Base-by-base conservation (phyloP, 2,888 invertebrate genomes). In the Anticlea derivata region DNA sequence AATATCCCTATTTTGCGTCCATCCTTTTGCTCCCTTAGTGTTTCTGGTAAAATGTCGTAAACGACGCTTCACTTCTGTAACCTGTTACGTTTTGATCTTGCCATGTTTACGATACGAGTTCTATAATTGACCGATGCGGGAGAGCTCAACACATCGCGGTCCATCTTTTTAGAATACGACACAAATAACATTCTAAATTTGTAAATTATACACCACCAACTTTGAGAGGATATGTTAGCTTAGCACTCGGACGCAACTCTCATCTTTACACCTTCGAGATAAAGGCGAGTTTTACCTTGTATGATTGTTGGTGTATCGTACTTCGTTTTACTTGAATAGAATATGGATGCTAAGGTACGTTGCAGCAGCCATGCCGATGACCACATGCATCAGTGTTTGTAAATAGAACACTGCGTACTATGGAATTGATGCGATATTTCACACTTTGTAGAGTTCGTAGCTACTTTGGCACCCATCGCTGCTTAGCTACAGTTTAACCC, bases 181-280 rank as follows among this genome's bases (percentile, higher is more conserved):
- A 88, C 87, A 88, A 90, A 90, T 90, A 90, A 88, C 88, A 80
- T 88, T 89, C 89, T 90, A 90, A 87, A 87, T 89, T 89, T 85
- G 88, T 78, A 85, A 82, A 85, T 87, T 86, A 86, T 85, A 86
- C 84, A 75, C 83, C 80, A 79, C 78, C 75, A 77, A 79, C 78
- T 81, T 77, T 70, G 76, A 81, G 75, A 80, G 81, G 70, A 78
- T 79, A 80, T 75, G 68, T 67, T 70, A 67, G 60, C 56, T 61
- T 60, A 58, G 57, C 60, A 55, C 57, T 55, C 51, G 44, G 39
- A 52, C 37, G 52, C 71, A 58, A 83, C 58, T 75, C 58, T 80
- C 70, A 60, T 54, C 74, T 72, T 64, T 86, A 79, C 64, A 49
- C 12, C 60, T 24, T 40, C n/a, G 50, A 0, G 29, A 26, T 57